A percentile compares a stretch with the other conserved stretches of the same genome.
Evolutionary conservation across 2,113 vertebrate species (phyloP).

Genomic region (Leptobrachium leishanense): DNA sequence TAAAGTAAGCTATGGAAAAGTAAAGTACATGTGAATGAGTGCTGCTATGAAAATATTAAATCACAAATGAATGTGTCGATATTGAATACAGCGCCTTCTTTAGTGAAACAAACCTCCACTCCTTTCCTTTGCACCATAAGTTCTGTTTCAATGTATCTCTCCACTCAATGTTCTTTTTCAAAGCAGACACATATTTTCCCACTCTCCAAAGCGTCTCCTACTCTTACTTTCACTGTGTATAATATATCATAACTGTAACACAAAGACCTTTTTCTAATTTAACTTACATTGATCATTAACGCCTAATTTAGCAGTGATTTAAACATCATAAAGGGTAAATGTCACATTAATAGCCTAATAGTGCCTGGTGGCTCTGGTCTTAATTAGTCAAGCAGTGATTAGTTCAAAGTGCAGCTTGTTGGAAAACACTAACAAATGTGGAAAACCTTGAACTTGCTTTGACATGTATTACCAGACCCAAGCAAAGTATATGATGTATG

Average conservation of each 20-base stretch:
- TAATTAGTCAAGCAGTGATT: conserved; percentile 7
- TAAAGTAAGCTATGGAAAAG: no score
- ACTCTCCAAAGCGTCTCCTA: not conserved
- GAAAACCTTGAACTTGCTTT: not conserved
- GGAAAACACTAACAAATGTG: conserved; percentile 6
- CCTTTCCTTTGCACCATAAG: no score
- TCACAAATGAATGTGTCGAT: no score
- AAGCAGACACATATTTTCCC: not conserved
- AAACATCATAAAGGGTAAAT: conserved; percentile 16
- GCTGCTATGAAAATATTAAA: no score
- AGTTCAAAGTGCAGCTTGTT: conserved; percentile 11
- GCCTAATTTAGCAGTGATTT: conserved; percentile 26
- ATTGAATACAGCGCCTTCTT: no score
- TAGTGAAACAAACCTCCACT: no score
- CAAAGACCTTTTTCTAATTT: not conserved
- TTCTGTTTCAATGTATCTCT: no score
- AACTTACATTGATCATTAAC: conserved; percentile 16
- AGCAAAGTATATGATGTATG: conserved; percentile 5
- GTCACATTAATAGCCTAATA: conserved; percentile 22
- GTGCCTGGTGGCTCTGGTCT: conserved; percentile 1
- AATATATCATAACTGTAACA: not conserved
- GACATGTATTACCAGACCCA: conserved; percentile 11
- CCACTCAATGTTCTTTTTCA: not conserved
- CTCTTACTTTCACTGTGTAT: not conserved
- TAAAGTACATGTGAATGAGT: no score